Base-by-base conservation (phyloP, 1,140 invertebrate species). In the Carposina sasakii region DNA sequence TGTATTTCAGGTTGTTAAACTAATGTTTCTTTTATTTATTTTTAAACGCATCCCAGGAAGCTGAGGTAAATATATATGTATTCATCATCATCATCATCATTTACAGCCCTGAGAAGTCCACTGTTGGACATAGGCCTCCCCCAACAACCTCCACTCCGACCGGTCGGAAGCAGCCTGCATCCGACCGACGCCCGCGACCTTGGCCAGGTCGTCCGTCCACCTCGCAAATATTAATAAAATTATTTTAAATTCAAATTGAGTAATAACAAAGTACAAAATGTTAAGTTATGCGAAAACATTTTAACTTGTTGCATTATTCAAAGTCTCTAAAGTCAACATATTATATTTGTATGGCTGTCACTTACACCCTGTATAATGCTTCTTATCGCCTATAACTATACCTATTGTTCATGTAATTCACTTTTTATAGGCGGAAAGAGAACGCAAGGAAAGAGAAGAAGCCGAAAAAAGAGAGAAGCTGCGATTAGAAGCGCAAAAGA, bases 361-460 rank as follows among this genome's bases (percentile, higher is more conserved):
- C n/a, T 6, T 28, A 28, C 24, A 28, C 12, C 24, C 24, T 28
- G 24, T 28, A 28, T 6, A 6, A 28, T 28, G 24, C 12, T 6
- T 28, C 6, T 28, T 12, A 12, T 28, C 12, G 12, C 6, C 24
- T 28, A 12, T 2, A 26, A 22, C 9, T 23, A n/a, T 3, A 42
- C 9, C 2, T 10, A 20, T 36, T 21, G n/a, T 36, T 0, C 26
- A 13, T 28, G 2, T 2, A 5, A 44, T 9, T 8, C 15, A 33
- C 12, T 31, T 23, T 45, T 52, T 30, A 5, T 89, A 94, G 64
- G 97, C 98, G 63, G 96, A 97, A 72, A 87, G 96, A 20, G 95
- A 98, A 67, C 85, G 96, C 19, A 97, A 98, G 79, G 95, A 97
- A 76, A 87, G 95, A 17, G 96, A 97, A 68, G 95, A 97, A 71